Base-by-base conservation (phyloP, 2,797 vertebrate species). In the Sparidentex hasta region DNA sequence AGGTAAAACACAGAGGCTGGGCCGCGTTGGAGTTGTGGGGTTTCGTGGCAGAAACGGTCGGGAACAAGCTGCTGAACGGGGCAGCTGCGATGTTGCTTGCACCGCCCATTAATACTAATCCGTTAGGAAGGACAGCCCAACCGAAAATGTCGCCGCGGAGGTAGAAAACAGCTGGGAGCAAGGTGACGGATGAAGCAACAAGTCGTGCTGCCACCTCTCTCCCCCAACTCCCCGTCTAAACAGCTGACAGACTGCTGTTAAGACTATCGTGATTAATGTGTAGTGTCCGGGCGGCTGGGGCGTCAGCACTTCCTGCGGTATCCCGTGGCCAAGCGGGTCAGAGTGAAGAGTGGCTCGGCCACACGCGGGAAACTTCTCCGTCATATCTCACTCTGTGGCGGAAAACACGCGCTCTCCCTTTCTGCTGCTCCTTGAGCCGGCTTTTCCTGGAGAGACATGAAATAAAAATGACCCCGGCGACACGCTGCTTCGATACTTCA, bases 401-500 rank as follows among this genome's bases (percentile, higher is more conserved):
- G 20, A 64, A 63, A 5, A 48, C 8, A n/a, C 33, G 18, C 52
- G 2, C 17, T 23, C 14, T 48, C 57, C 21, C 5, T 11, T 23
- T 18, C 21, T 14, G 23, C 61, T 21, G 11, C 46, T 76, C 74
- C 47, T 55, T 47, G 41, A 65, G 68, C 59, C 51, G 20, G 62
- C 70, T 88, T 88, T 88, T 93, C 84, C 79, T 82, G 68, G 78
- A 93, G 54, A 85, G 64, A 64, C 81, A 92, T 93, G 57, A 93
- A 94, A 94, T 87, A 93, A 92, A 93, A 89, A 93, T 89, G 77
- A 92, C 86, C 84, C 61, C 71, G 68, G 76, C 84, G 90, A 90
- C 88, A 87, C 83, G 73, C 89, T 89, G 89, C 86, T 85, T 78
- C 47, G 64, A 90, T 87, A 91, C 86, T 88, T 92, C 61, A 88